Conservation (phyloP, 2,888 invertebrate genomes). For the Neoitamus cyanurus region DNA sequence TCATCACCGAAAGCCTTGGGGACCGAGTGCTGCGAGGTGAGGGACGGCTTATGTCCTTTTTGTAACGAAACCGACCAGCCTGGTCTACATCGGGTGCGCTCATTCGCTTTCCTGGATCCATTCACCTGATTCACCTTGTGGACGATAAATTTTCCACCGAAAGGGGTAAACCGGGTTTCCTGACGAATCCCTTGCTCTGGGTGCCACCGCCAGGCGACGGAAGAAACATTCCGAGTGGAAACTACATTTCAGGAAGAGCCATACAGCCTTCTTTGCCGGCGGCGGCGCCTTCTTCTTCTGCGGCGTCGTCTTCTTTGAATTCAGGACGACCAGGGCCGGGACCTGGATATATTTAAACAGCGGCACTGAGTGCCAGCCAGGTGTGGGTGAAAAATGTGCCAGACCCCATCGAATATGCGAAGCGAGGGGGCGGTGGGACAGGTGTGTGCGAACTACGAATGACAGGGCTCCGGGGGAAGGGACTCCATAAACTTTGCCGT, state of each 20-base stretch:
- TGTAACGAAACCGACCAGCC: not conserved
- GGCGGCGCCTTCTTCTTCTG: not conserved
- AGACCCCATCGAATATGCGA: not conserved
- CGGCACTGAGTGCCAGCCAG: not conserved
- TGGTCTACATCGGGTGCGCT: not conserved
- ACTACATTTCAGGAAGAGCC: not conserved
- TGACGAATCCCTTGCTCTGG: not conserved
- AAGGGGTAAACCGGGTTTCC: not conserved
- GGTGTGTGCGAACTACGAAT: not conserved
- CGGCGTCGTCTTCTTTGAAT: not conserved
- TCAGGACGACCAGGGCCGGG: not conserved
- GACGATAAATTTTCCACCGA: not conserved
- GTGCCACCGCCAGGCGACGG: not conserved
- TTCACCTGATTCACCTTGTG: not conserved
- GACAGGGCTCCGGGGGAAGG: not conserved
- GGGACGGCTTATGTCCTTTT: not conserved
- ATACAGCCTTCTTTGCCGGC: not conserved
- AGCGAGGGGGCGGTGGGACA: not conserved
- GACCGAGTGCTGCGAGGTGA: not conserved
- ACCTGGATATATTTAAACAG: conserved; percentile 3
- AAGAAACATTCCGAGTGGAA: not conserved
- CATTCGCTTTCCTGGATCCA: not conserved
- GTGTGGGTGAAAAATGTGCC: conserved; percentile 24
- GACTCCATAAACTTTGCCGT: conserved; percentile 10
- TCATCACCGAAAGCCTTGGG: not conserved